phyloP scores from a whole-genome alignment of 2,113 vertebrate genomes.

The Pomatostomus ruficeps region DNA sequence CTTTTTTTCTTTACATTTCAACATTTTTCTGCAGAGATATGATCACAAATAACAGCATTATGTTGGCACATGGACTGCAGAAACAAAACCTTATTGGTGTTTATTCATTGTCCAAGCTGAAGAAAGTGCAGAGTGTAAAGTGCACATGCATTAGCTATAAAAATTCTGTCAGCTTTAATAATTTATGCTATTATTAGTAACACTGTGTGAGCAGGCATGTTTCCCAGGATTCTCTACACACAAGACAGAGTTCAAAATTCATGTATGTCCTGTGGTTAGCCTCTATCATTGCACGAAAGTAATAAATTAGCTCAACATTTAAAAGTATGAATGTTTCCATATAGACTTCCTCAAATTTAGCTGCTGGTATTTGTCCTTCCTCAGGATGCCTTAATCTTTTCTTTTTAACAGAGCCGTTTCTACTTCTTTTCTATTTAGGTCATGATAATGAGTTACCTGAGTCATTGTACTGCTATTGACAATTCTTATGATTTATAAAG shows the following conservation, averaged over 20 bases:
- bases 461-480: slow-evolving; percentile 17
- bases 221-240: neutral
- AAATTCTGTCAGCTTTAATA: slow-evolving; percentile 33
- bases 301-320: neutral
- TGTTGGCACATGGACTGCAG: neutral
- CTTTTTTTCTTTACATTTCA: neutral
- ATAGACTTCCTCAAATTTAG: neutral
- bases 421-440: slow-evolving; percentile 8
- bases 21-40: neutral
- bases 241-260: neutral
- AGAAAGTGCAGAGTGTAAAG: neutral
- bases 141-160: neutral
- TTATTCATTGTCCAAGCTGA: neutral
- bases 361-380: neutral
- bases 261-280: neutral
- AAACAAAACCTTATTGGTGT: neutral
- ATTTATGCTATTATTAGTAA: slow-evolving; percentile 28
- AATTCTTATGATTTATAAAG: neutral
- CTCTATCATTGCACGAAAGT: neutral
- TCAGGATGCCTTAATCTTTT: neutral
- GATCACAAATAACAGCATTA: neutral
- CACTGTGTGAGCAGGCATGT: neutral
- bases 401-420: neutral
- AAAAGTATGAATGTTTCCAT: neutral
- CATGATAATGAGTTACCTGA: slow-evolving; percentile 39